These are phyloP conservation scores for Pseudochirops corinnae DNA, from an alignment of 2,797 vertebrate species.

Conservation along the genomic window DNA sequence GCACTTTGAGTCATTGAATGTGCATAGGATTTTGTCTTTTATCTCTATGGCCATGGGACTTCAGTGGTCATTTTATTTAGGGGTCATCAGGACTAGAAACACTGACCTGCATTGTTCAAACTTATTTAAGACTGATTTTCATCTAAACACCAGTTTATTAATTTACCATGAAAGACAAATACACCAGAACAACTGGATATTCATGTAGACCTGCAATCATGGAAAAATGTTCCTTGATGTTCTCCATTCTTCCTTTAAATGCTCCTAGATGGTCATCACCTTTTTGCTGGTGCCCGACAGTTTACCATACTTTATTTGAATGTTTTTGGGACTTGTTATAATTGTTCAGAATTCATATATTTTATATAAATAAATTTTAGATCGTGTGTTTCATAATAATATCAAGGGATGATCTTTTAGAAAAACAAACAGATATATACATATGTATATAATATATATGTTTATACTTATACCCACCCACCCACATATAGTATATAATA, in stretches of 20 bases:
- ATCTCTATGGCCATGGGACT: not conserved
- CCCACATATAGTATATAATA: too few species aligned
- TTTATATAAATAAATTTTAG: conserved; percentile 17
- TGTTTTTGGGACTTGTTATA: not conserved
- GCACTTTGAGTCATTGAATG: not conserved
- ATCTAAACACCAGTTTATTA: not conserved
- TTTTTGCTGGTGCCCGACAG: not conserved
- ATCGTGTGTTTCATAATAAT: not conserved
- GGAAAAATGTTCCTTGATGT: conserved; percentile 37
- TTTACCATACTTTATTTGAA: too few species aligned
- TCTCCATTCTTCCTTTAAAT: conserved; percentile 16
- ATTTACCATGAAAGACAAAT: not conserved
- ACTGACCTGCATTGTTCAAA: not conserved
- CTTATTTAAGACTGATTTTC: not conserved
- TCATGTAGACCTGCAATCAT: not conserved
- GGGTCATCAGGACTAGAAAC: not conserved
- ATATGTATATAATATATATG: not conserved
- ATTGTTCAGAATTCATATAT: conserved; percentile 35
- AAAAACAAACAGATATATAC: not conserved
- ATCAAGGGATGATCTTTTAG: not conserved
- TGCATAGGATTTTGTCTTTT: not conserved
- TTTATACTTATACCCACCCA: not conserved
- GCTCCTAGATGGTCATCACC: not conserved
- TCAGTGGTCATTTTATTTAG: not conserved
- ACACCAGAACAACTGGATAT: not conserved